Evolutionary conservation across 2,888 invertebrate genomes (phyloP), one percentile per base, ranked within the genome.

Genomic region (Nephrocerus scutellatus): DNA sequence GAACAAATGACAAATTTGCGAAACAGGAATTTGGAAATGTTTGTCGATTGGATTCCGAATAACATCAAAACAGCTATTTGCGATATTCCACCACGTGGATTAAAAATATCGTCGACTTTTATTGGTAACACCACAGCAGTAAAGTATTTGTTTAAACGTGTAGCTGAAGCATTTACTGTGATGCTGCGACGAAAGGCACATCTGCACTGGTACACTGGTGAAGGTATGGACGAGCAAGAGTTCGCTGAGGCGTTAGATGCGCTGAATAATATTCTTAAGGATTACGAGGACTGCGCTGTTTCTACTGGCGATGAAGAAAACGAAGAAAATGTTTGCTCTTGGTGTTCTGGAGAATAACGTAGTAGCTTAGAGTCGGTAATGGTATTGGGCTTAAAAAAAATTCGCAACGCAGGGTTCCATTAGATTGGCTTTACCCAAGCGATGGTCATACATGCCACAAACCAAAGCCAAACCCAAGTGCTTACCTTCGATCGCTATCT

Each of bases 171-270:
- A 57, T 85, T 84, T 64, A 78, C 77, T 0, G 81, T 84, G 41
- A 89, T 90, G 89, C 82, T 87, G 68, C 71, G 84, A 37, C 78
- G 87, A 44, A 84, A 71, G 63, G 87, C 87, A 28, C 87, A 87
- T 74, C 71, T 88, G 16, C 87, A 88, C 67, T 87, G 84, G 87
- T 88, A 85, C 68, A 84, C 83, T 1, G 85, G 85, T 9, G 87
- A 87, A 63, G 87, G 87, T 16, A 87, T 87, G 87, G 87, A 88
- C 59, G 85, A 86, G 62, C 77, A 83, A 76, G 86, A 88, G 63
- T 87, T 88, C 64, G 80, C 80, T 0, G 86, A 87, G 57, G 87
- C 87, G 0, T 84, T 85, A 60, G 78, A 82, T 53, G 86, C 84
- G 70, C 79, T 88, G 76, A 82, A 77, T 56, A 77, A 78, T 41